Conservation (phyloP, 2,113 vertebrate genomes). For the Ochotona curzoniae region DNA sequence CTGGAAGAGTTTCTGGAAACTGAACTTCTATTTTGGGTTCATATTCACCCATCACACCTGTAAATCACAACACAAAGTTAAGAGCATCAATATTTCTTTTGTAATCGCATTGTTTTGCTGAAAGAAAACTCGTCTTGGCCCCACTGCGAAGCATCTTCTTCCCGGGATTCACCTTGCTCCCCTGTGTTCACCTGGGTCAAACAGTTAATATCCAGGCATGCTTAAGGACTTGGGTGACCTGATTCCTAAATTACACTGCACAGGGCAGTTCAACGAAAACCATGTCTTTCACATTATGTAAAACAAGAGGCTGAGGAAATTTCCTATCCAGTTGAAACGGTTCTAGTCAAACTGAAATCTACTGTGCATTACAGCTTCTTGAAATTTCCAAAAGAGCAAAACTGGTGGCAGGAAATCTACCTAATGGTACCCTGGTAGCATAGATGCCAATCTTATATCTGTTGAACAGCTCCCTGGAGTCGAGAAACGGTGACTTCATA, state of each 20-base stretch:
- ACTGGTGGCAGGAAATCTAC: neutral
- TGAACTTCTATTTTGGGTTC: conserved; percentile 99
- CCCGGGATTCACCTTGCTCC: neutral
- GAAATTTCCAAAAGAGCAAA: conserved; percentile 37
- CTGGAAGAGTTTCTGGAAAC: conserved; percentile 94
- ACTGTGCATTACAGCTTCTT: neutral
- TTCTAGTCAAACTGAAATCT: neutral
- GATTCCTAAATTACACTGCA: neutral
- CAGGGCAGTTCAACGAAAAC: neutral
- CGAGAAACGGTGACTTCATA: neutral
- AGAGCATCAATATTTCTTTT: neutral
- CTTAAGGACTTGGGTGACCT: neutral
- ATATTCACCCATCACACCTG: conserved; percentile 98
- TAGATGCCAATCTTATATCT: neutral
- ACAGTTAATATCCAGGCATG: neutral
- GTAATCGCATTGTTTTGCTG: neutral
- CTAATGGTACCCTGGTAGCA: neutral
- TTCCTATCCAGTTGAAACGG: neutral
- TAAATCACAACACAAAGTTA: conserved; percentile 57
- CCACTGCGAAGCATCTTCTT: neutral
- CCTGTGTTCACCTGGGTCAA: neutral
- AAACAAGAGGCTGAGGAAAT: neutral
- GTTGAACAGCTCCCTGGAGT: neutral
- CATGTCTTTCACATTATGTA: neutral
- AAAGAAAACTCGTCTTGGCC: neutral